phyloP scores from a whole-genome alignment of 1,140 invertebrate genomes.

The Drosophila lacteicornis region DNA sequence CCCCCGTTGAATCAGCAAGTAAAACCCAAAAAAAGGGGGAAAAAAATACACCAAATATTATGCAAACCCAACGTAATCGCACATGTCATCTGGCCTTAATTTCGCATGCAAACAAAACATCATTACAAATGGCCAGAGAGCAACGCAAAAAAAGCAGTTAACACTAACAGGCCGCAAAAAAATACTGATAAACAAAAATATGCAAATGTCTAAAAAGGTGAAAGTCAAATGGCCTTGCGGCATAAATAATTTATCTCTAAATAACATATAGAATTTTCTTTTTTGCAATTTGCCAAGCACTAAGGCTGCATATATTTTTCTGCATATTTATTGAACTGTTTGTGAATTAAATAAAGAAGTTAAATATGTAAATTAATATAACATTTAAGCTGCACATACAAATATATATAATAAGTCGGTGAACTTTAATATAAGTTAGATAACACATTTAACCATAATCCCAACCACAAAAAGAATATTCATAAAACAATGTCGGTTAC shows the following conservation, averaged over 20 bases:
- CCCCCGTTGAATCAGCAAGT: constrained; percentile 22
- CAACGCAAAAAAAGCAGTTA: constrained; percentile 22
- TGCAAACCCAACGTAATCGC: constrained; percentile 58
- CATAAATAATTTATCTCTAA: constrained; percentile 8
- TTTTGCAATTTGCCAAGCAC: background rate
- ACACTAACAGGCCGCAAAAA: constrained; percentile 10
- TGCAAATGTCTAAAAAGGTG: constrained; percentile 40
- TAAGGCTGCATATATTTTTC: background rate
- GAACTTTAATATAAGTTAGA: background rate
- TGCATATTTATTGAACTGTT: background rate
- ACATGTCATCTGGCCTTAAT: constrained; percentile 73
- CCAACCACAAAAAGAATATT: background rate
- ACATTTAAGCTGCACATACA: too few species aligned
- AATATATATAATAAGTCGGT: too few species aligned
- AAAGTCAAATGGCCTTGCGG: constrained; percentile 23
- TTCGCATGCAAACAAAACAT: constrained; percentile 69
- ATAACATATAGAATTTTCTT: background rate
- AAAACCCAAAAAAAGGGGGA: background rate
- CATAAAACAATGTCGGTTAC: too few species aligned
- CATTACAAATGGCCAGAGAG: constrained; percentile 48
- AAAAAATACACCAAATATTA: constrained; percentile 25
- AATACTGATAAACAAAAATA: constrained; percentile 18
- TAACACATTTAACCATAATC: background rate
- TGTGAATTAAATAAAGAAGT: background rate
- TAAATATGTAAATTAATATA: too few species aligned